Evolutionary conservation across 2,113 vertebrate genomes (phyloP).

Genomic region (Tonatia bakeri): DNA sequence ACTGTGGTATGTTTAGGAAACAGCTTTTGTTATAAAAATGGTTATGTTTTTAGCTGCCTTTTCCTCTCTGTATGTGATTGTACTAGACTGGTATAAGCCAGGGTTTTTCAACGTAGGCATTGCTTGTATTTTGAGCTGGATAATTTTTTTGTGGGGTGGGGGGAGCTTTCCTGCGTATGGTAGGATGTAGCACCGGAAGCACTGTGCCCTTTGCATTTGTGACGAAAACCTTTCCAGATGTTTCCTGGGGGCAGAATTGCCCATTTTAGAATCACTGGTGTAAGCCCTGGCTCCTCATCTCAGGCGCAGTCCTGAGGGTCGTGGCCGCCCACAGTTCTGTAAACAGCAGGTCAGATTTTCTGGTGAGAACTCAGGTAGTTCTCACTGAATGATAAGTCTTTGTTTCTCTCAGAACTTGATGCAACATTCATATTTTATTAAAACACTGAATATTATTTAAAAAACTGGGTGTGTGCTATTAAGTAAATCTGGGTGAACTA

Average conservation of each 20-base stretch:
- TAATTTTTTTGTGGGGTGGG: neutral
- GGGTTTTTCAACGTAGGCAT: neutral
- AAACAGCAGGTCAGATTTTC: neutral
- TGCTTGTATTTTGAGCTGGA: neutral
- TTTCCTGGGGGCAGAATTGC: neutral
- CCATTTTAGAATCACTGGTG: neutral
- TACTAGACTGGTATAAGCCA: neutral
- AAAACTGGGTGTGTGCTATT: neutral
- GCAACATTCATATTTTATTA: neutral
- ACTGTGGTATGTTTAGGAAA: neutral
- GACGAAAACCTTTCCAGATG: neutral
- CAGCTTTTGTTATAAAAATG: neutral
- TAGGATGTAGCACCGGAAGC: neutral
- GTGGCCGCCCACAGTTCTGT: neutral
- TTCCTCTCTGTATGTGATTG: neutral
- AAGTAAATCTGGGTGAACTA: neutral
- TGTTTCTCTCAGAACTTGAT: neutral
- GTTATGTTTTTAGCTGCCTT: neutral
- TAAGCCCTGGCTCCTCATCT: neutral
- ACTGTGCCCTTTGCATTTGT: neutral
- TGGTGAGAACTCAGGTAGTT: neutral
- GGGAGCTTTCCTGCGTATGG: neutral
- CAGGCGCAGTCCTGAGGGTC: neutral
- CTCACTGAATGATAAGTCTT: neutral
- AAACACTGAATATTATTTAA: neutral